phyloP scores from a whole-genome alignment of 2,888 invertebrate genomes.

The Epistrophe eligans region DNA sequence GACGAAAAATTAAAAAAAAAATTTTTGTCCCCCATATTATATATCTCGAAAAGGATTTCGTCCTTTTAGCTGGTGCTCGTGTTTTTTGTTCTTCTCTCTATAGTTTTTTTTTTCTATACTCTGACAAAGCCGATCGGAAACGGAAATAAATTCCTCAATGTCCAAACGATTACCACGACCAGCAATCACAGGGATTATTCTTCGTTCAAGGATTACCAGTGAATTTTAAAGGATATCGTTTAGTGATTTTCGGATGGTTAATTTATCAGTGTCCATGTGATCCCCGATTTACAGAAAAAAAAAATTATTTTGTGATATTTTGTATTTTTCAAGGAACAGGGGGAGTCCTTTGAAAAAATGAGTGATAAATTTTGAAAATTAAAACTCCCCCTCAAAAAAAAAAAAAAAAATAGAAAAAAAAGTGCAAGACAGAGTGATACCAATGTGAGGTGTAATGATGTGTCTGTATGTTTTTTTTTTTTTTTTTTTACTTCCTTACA shows the following conservation, averaged over 20 bases:
- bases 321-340: conserved; percentile 15
- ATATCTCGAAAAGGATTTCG: conserved; percentile 15
- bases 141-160: conserved; percentile 68
- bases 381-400: conserved; percentile 33
- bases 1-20: not conserved
- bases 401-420: not conserved
- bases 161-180: conserved; percentile 69
- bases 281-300: not conserved
- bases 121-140: conserved; percentile 41
- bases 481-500: conserved; percentile 13
- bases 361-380: conserved; percentile 50
- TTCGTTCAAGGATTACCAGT: conserved; percentile 73
- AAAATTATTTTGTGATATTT: conserved; percentile 13
- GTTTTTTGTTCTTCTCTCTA: not conserved
- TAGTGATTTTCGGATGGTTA: conserved; percentile 67
- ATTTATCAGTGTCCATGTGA: conserved; percentile 63
- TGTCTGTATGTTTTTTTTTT: not conserved
- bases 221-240: conserved; percentile 72
- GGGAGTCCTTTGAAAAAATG: conserved; percentile 50
- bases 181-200: conserved; percentile 73
- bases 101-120: not conserved
- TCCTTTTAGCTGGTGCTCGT: conserved; percentile 25
- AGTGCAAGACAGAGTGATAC: conserved; percentile 14
- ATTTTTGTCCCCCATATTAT: not conserved
- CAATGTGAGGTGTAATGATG: conserved; percentile 37